Evolutionary conservation across 2,888 invertebrate genomes (phyloP), one percentile per base, ranked within the genome.

Genomic region (Phoronis australis): DNA sequence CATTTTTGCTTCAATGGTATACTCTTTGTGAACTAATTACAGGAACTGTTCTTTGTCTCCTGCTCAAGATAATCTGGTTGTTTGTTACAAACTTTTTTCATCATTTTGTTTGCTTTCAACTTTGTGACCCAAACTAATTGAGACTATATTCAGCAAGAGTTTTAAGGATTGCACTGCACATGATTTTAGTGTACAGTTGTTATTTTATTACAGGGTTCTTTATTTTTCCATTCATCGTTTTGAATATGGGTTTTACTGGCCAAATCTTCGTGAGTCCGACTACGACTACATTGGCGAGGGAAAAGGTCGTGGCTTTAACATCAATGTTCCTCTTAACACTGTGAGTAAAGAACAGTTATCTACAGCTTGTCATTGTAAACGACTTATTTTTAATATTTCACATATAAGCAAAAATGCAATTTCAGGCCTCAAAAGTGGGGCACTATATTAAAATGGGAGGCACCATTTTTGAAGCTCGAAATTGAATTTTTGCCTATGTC

Each of bases 161-260:
- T n/a, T n/a, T n/a, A n/a, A n/a, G n/a, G n/a, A n/a, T n/a, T n/a
- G n/a, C n/a, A n/a, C n/a, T n/a, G n/a, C n/a, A n/a, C n/a, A n/a
- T n/a, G n/a, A n/a, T n/a, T n/a, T n/a, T n/a, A n/a, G n/a, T n/a
- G n/a, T n/a, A n/a, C n/a, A n/a, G n/a, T n/a, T n/a, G n/a, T n/a
- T n/a, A n/a, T n/a, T n/a, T n/a, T n/a, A 59, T 75, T 77, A 43
- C 75, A 93, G 94, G 66, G 95, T 97, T 24, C 79, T 97, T 1
- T 96, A 94, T 76, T 91, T 97, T 79, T 97, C 96, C 0, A 88
- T 96, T 52, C 97, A 99, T 79, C 92, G 96, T 4, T 97, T 89
- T 78, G 90, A 97, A 73, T 82, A 90, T 73, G 97, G 96, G 1
- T 77, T 81, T 45, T 96, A 91, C 79, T 99, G 96, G 96, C 96